Conservation (phyloP, 2,888 invertebrate species). For the Marasmarcha lunaedactyla region DNA sequence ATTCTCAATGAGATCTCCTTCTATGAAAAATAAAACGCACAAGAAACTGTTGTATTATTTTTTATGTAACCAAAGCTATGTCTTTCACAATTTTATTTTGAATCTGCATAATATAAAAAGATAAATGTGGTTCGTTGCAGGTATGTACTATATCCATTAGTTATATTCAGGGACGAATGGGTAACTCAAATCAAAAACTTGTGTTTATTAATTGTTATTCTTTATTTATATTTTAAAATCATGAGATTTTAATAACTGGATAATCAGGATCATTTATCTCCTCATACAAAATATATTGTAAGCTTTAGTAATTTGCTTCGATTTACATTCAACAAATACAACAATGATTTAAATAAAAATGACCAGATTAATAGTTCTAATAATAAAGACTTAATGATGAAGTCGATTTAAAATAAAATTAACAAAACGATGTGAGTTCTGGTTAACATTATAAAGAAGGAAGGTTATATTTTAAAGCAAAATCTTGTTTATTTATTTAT, state of each 20-base stretch:
- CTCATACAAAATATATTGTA: conserved; percentile 61
- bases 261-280: conserved; percentile 53
- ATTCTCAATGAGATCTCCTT: too few relatives aligned
- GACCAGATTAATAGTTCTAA: conserved; percentile 70
- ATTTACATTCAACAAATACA: conserved; percentile 63
- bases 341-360: conserved; percentile 69
- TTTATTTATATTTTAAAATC: conserved; percentile 63
- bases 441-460: conserved; percentile 62
- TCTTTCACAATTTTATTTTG: too few relatives aligned
- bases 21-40: too few relatives aligned
- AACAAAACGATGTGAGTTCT: conserved; percentile 66
- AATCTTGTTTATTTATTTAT: conserved; percentile 33
- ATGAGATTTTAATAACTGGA: conserved; percentile 64
- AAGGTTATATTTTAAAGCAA: conserved; percentile 64
- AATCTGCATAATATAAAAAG: too few relatives aligned
- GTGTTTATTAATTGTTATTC: conserved; percentile 46
- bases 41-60: too few relatives aligned
- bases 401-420: conserved; percentile 59
- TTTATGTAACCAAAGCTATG: too few relatives aligned
- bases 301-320: conserved; percentile 59
- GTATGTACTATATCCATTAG: too few relatives aligned
- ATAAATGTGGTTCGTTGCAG: too few relatives aligned
- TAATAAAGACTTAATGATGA: conserved; percentile 56
- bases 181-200: too few relatives aligned
- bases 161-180: too few relatives aligned